These are phyloP conservation scores for Phocoena phocoena DNA, from an alignment of 2,113 vertebrate species.

Conservation along the genomic window DNA sequence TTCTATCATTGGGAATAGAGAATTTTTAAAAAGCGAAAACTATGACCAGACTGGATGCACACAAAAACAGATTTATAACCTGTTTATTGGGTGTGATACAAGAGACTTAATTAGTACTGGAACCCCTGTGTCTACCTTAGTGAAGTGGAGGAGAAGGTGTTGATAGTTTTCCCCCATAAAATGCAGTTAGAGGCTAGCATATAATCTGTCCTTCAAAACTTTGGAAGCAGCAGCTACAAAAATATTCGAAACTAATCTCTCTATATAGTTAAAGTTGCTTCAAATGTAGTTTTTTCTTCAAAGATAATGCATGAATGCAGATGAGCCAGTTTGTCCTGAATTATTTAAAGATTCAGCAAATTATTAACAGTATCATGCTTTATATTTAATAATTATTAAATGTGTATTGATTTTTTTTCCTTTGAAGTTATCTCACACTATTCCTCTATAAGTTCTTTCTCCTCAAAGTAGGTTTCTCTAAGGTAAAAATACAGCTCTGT, in stretches of 20 bases:
- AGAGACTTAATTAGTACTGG: background rate
- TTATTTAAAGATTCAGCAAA: background rate
- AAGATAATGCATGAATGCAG: background rate
- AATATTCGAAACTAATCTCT: background rate
- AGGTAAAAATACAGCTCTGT: background rate
- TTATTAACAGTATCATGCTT: background rate
- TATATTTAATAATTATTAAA: background rate
- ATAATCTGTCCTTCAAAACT: background rate
- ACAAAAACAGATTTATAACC: background rate
- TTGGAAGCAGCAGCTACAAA: background rate
- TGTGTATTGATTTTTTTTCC: background rate
- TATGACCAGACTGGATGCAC: slow-evolving; percentile 35
- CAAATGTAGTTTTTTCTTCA: background rate
- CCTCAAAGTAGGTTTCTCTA: background rate
- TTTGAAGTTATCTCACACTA: background rate
- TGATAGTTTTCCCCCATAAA: background rate
- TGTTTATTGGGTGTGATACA: background rate
- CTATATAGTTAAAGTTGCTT: background rate
- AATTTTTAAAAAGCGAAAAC: background rate
- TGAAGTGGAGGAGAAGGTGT: background rate
- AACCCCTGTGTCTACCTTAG: background rate
- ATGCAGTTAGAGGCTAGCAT: background rate
- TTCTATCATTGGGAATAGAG: background rate
- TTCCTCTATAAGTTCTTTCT: too few relatives aligned
- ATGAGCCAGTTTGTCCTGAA: background rate